These are phyloP conservation scores for Smittia sp. DNA, from an alignment of 2,888 invertebrate species.

Conservation along the genomic window DNA sequence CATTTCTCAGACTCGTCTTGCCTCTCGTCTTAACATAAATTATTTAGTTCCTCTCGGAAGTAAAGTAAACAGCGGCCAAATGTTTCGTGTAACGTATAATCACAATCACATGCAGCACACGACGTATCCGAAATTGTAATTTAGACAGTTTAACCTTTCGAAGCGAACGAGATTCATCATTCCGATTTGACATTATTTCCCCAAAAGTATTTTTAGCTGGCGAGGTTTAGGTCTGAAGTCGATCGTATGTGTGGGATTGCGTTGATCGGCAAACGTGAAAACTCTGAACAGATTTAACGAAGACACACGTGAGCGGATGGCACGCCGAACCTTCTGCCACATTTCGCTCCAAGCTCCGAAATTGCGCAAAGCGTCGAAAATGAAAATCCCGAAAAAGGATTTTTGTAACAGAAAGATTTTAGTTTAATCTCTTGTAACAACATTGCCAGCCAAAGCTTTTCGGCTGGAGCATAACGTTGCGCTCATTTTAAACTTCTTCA, in stretches of 20 bases:
- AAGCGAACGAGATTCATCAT: constrained; percentile 31
- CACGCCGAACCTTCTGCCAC: background rate
- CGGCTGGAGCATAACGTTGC: no score
- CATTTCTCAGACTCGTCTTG: no score
- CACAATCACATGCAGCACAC: constrained; percentile 16
- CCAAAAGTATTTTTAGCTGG: background rate
- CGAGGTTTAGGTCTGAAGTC: background rate
- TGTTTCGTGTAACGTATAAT: constrained; percentile 37
- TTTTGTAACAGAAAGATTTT: background rate
- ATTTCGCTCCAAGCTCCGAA: background rate
- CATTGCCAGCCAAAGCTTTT: background rate
- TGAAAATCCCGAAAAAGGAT: background rate
- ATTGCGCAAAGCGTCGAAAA: background rate
- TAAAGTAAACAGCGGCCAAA: constrained; percentile 19
- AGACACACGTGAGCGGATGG: background rate
- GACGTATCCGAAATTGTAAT: constrained; percentile 36
- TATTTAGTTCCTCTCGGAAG: constrained; percentile 5
- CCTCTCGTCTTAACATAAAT: no score
- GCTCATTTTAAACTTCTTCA: no score
- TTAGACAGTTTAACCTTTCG: constrained; percentile 38
- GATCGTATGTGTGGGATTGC: background rate
- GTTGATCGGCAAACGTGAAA: background rate
- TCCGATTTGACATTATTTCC: constrained; percentile 16
- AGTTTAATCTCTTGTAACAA: background rate
- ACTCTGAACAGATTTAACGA: background rate